Conservation (phyloP, 2,113 vertebrate genomes). For the Ptilorrhoa leucosticta region DNA sequence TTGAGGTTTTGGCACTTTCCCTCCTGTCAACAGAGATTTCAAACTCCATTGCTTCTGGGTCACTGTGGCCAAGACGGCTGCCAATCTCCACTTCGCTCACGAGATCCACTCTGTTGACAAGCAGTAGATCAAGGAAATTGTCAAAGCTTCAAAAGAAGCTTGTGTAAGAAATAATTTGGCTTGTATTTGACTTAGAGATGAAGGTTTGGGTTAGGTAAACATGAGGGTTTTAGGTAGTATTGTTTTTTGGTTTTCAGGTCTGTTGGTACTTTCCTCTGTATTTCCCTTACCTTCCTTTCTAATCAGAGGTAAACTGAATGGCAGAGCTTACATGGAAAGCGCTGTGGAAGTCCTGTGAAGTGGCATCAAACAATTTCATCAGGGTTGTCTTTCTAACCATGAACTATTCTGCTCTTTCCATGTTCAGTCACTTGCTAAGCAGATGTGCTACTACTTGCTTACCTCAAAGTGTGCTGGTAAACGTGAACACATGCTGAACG, state of each 20-base stretch:
- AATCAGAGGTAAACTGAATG: background rate
- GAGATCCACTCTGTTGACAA: background rate
- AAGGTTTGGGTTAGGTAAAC: background rate
- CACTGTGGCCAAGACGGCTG: background rate
- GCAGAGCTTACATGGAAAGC: background rate
- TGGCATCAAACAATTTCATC: background rate
- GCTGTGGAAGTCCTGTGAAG: background rate
- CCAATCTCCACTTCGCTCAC: background rate
- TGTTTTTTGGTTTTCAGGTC: background rate
- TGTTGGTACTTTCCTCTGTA: background rate
- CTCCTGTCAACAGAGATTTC: too few species aligned
- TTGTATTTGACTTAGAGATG: background rate
- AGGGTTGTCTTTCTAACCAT: background rate
- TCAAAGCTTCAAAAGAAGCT: background rate
- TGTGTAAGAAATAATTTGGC: background rate
- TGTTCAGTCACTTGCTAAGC: background rate
- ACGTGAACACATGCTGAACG: fast-evolving
- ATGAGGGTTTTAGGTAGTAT: background rate
- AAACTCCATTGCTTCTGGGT: background rate
- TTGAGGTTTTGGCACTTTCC: background rate
- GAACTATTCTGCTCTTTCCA: background rate
- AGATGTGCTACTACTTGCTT: background rate
- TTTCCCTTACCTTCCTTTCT: background rate
- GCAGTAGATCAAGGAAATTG: background rate
- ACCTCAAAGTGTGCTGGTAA: background rate